Evolutionary conservation across 2,113 vertebrate species (phyloP), one percentile per base, ranked within the genome.

Genomic region (Serilophus lunatus): DNA sequence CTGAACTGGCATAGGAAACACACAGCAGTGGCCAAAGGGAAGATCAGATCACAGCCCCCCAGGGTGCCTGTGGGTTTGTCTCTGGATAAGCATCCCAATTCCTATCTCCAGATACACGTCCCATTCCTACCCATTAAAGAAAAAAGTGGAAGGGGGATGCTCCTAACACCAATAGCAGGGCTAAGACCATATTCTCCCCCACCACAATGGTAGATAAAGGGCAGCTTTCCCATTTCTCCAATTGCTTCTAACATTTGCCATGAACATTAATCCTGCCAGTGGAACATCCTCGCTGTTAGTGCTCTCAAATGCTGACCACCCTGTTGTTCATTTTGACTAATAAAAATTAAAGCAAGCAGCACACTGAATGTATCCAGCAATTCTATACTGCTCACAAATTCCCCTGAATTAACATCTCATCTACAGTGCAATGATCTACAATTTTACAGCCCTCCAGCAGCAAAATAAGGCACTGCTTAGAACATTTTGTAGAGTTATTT

Each of bases 271-370:
- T 53, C 33, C 33, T 64, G n/a, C 18, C 1, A 2, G 42, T 45
- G 64, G 38, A 77, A 89, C 44, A 57, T 28, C 53, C 57, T 66
- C 17, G 35, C 40, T 65, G 31, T 33, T 12, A 56, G 23, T 23
- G 36, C 72, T 92, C 63, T 70, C 81, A 36, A 50, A 69, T 9
- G 33, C 40, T 60, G 77, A 71, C 45, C 71, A 42, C n/a, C 8
- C n/a, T 29, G 8, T 38, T 82, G 54, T 20, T 49, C 49, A 56
- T 81, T 92, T 65, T 60, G 74, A 86, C 57, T 49, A 75, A 78
- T 47, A 79, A 86, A 91, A 84, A 64, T 35, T 49, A 88, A 84
- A 91, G 69, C n/a, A 75, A 89, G 63, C 60, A 68, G 83, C n/a
- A 68, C 31, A 42, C 2, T 1, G 4, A 84, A 76, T 24, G 22